Evolutionary conservation across 2,797 vertebrate species (phyloP), one percentile per base, ranked within the genome.

Genomic region (Leptodactylus fallax): DNA sequence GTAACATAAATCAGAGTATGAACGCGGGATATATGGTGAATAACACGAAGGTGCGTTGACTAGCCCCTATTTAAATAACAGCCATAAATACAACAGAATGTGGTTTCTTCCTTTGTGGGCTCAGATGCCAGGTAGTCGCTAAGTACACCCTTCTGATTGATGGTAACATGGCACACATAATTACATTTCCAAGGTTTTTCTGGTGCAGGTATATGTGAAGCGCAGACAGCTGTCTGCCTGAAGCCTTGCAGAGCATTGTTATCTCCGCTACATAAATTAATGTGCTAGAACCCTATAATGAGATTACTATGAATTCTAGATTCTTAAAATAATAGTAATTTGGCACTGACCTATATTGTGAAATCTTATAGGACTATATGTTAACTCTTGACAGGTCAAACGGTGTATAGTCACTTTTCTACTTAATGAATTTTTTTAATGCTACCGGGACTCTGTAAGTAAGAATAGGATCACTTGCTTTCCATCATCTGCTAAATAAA

Each of bases 211-310:
- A 85, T 58, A 85, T 74, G 25, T 61, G 71, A 85, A 25, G 69
- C 21, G 14, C 69, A 85, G 83, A 85, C 83, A 85, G 83, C 83
- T 85, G 83, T 85, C 83, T 85, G 83, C 83, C 83, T 53, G 23
- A 69, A 85, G 83, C 45, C 83, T 77, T 25, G 45, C 58, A 51
- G 71, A 77, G 56, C 83, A 49, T 85, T 85, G 83, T 85, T 85
- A 85, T 85, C 71, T 77, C 83, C n/a, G 56, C 49, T 53, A 51
- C 74, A 77, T 53, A 77, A 85, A 77, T 85, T 51, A 85, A 85
- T 85, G 76, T 85, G 72, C 61, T 69, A 55, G 63, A 55, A 71
- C 63, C 47, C 65, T 69, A 55, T 83, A 83, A 83, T 83, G 81
- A 83, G 81, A 25, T 69, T 65, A 60, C 58, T 60, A 77, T 63